Evolutionary conservation across 2,888 invertebrate species (phyloP).

Genomic region (Erebia ligea): DNA sequence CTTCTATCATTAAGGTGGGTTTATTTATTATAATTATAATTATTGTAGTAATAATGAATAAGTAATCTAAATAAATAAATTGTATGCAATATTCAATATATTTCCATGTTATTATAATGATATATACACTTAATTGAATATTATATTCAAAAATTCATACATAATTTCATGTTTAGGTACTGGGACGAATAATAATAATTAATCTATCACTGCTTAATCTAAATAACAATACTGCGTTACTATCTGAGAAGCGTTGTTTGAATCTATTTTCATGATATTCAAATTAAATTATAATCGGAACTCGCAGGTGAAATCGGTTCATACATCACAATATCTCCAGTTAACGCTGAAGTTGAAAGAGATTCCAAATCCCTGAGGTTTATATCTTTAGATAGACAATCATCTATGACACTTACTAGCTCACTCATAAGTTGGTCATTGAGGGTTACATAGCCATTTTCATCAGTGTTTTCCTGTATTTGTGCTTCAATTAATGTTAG

Average conservation of each 20-base stretch:
- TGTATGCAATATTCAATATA: neutral
- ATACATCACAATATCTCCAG: constrained; percentile 46
- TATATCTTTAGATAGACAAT: constrained; percentile 42
- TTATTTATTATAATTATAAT: neutral
- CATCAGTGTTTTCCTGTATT: constrained; percentile 54
- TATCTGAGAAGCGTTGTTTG: neutral
- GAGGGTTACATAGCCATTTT: constrained; percentile 57
- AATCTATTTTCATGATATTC: neutral
- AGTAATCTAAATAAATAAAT: neutral
- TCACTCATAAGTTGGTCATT: constrained; percentile 54
- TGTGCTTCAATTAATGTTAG: constrained; percentile 55
- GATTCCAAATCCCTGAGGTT: constrained; percentile 22
- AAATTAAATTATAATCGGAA: constrained; percentile 28
- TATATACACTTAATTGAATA: too few relatives aligned
- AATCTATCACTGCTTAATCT: neutral
- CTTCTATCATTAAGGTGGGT: neutral
- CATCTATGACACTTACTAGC: constrained; percentile 53
- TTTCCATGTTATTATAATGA: too few relatives aligned
- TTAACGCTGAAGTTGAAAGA: constrained; percentile 20
- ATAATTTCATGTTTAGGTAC: too few relatives aligned
- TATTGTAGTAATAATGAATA: too few relatives aligned
- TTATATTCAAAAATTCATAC: too few relatives aligned
- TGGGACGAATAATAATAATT: too few relatives aligned
- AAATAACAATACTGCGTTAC: neutral
- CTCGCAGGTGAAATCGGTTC: constrained; percentile 65